These are phyloP conservation scores for Nesogale talazaci DNA, from an alignment of 2,113 vertebrate genomes.

Conservation along the genomic window DNA sequence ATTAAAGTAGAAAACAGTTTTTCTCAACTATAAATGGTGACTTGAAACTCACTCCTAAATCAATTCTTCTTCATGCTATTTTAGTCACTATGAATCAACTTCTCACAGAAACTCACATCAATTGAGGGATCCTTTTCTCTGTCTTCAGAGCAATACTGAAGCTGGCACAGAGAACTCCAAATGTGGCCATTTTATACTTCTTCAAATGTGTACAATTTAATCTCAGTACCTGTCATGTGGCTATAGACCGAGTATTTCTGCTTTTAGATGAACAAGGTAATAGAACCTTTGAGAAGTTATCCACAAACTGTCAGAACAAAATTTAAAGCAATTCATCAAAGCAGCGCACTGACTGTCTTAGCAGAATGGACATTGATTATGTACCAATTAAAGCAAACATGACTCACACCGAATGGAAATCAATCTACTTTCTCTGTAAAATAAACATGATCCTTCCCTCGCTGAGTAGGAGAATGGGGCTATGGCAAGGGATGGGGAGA, in stretches of 20 bases:
- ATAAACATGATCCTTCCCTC: neutral
- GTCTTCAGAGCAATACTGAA: constrained; percentile 46
- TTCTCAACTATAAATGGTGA: constrained; percentile 26
- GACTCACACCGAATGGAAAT: constrained; percentile 60
- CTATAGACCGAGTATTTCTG: constrained; percentile 39
- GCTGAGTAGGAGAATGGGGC: neutral
- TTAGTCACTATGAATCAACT: constrained; percentile 32
- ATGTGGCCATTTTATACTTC: neutral
- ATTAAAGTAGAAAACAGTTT: constrained; percentile 27
- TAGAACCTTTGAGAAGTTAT: constrained; percentile 61
- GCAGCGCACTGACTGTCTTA: constrained; percentile 1
- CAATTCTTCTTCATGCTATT: constrained; percentile 44
- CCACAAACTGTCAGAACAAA: constrained; percentile 61
- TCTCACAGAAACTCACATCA: constrained; percentile 40
- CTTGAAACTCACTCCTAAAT: constrained; percentile 42
- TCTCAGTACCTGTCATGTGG: neutral
- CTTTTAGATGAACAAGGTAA: constrained; percentile 56
- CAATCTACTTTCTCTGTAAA: constrained; percentile 1
- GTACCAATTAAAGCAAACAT: constrained; percentile 66
- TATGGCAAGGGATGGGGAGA: neutral
- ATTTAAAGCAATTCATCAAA: constrained; percentile 74
- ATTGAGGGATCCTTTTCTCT: constrained; percentile 24
- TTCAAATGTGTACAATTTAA: constrained; percentile 45
- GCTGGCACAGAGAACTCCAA: neutral
- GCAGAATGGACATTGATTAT: constrained; percentile 70